Evolutionary conservation across 2,797 vertebrate species (phyloP).

Genomic region (Nyctalus aviator): DNA sequence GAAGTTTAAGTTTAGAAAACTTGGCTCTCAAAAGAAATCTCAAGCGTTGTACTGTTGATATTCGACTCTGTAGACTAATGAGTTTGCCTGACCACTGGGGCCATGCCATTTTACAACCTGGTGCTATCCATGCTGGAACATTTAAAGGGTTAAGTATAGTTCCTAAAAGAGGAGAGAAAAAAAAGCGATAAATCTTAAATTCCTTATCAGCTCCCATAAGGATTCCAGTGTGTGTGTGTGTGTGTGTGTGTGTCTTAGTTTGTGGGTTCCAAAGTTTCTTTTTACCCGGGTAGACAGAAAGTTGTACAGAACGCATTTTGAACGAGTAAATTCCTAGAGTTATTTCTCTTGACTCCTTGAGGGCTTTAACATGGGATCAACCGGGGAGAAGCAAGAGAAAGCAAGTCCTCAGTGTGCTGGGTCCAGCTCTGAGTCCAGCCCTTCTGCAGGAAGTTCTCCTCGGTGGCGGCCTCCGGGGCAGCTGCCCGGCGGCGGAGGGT

Average conservation of each 20-base stretch:
- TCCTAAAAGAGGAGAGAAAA: neutral
- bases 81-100: neutral
- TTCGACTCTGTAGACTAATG: too few relatives aligned
- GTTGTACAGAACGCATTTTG: neutral
- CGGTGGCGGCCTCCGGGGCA: neutral
- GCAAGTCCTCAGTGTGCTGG: neutral
- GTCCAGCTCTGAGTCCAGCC: neutral
- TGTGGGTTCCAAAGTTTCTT: slow-evolving; percentile 38
- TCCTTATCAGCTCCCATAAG: neutral
- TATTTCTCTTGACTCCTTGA: neutral
- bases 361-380: neutral
- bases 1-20: too few relatives aligned
- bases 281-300: neutral
- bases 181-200: neutral
- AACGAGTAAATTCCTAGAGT: neutral
- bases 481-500: neutral
- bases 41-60: too few relatives aligned
- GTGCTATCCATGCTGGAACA: neutral
- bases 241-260: neutral
- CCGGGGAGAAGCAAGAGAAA: neutral
- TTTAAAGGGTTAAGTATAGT: neutral
- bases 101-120: neutral
- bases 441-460: slow-evolving; percentile 43
- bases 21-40: too few relatives aligned
- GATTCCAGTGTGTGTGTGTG: neutral